phyloP scores from a whole-genome alignment of 2,888 invertebrate genomes.

The Eustalomyia histrio region DNA sequence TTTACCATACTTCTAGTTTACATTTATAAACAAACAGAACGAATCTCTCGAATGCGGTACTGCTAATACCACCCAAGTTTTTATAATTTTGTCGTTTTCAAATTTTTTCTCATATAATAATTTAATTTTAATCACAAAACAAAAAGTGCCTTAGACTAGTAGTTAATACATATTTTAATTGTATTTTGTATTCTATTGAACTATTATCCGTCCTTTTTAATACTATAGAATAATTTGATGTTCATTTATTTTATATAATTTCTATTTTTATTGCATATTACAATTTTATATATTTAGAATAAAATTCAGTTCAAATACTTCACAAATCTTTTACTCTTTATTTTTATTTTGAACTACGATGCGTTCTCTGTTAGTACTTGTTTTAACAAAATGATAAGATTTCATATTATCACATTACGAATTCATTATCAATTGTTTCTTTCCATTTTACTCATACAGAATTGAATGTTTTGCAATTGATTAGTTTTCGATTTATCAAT shows the following conservation, averaged over 20 bases:
- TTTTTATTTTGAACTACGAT: slow-evolving; percentile 1
- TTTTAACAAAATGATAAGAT: slow-evolving; percentile 47
- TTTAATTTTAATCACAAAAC: neutral
- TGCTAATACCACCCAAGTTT: slow-evolving; percentile 50
- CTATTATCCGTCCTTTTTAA: slow-evolving; percentile 26
- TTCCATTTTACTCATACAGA: slow-evolving; percentile 8
- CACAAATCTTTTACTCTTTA: too few species aligned
- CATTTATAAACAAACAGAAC: slow-evolving; percentile 14
- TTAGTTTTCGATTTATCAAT: slow-evolving; percentile 53
- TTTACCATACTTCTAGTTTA: slow-evolving; percentile 22
- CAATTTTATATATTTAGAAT: neutral
- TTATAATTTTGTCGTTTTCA: neutral
- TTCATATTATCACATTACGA: slow-evolving; percentile 29
- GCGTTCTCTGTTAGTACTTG: neutral
- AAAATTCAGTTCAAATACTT: neutral
- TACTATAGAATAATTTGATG: slow-evolving; percentile 30
- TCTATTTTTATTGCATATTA: neutral
- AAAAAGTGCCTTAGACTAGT: slow-evolving; percentile 64
- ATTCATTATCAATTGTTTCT: slow-evolving; percentile 29
- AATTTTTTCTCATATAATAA: slow-evolving; percentile 5
- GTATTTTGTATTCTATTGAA: neutral
- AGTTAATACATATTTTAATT: slow-evolving; percentile 23
- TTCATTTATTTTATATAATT: neutral
- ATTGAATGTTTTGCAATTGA: slow-evolving; percentile 50
- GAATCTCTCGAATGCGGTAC: slow-evolving; percentile 32